phyloP scores from a whole-genome alignment of 2,888 invertebrate species.

The Bombyx huttoni region DNA sequence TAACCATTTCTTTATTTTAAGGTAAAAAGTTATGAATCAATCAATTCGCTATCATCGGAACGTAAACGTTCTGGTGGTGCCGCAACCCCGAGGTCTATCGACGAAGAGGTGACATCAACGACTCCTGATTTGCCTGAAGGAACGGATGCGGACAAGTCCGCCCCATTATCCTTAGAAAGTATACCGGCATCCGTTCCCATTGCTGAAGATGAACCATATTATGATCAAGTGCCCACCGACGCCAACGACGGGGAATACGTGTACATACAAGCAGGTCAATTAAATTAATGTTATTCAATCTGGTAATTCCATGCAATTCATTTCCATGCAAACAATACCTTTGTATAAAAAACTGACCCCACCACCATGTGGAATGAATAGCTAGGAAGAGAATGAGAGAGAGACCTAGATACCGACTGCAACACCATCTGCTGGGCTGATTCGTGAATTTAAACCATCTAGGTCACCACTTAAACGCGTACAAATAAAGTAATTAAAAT shows the following conservation, averaged over 20 bases:
- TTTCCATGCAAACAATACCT: no score
- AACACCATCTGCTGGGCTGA: no score
- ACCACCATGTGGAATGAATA: no score
- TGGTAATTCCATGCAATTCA: no score
- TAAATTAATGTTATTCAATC: constrained; percentile 8
- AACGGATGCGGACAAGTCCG: constrained; percentile 49
- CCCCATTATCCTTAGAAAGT: constrained; percentile 54
- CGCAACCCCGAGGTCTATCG: constrained; percentile 64
- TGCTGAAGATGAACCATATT: constrained; percentile 76
- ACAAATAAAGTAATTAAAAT: no score
- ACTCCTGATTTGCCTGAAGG: constrained; percentile 47
- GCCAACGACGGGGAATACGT: constrained; percentile 81
- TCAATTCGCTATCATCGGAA: constrained; percentile 76
- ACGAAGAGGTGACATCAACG: constrained; percentile 53
- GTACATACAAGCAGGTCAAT: constrained; percentile 78
- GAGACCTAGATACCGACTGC: no score
- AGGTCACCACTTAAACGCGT: no score
- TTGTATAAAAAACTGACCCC: no score
- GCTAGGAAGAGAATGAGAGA: no score
- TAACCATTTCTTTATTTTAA: constrained; percentile 15
- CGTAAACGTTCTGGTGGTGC: constrained; percentile 65
- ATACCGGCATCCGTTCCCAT: constrained; percentile 40
- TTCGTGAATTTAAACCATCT: no score
- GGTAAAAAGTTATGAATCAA: constrained; percentile 78
- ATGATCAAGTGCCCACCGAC: constrained; percentile 80